Evolutionary conservation across 2,797 vertebrate species (phyloP).

Genomic region (Hylomyscus alleni): DNA sequence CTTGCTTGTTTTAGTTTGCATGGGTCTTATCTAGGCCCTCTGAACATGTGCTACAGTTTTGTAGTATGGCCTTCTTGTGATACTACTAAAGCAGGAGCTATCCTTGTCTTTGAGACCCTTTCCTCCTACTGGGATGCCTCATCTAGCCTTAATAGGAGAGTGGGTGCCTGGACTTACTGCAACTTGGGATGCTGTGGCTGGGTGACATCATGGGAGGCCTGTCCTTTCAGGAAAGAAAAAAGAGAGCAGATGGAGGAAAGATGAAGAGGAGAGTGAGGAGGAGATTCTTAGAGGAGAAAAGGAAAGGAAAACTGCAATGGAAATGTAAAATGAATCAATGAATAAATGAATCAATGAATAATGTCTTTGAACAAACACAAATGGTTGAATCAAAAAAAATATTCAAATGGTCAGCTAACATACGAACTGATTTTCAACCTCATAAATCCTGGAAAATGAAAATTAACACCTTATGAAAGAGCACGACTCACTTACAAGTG

Average conservation of each 20-base stretch:
- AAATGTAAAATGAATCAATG: neutral
- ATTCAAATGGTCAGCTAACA: neutral
- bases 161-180: neutral
- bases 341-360: neutral
- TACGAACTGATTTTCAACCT: neutral
- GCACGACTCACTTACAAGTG: neutral
- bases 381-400: neutral
- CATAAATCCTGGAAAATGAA: neutral
- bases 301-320: neutral
- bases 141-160: neutral
- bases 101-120: neutral
- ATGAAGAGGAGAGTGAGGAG: neutral
- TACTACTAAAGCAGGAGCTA: neutral
- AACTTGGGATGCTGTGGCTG: neutral
- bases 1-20: neutral
- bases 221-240: neutral
- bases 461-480: neutral
- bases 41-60: neutral
- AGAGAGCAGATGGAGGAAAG: neutral
- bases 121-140: neutral
- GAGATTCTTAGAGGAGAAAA: neutral
- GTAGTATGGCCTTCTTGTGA: neutral
- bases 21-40: neutral
- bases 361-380: neutral
- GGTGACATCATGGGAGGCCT: neutral